Evolutionary conservation across 2,797 vertebrate genomes (phyloP).

Genomic region (Molothrus ater): DNA sequence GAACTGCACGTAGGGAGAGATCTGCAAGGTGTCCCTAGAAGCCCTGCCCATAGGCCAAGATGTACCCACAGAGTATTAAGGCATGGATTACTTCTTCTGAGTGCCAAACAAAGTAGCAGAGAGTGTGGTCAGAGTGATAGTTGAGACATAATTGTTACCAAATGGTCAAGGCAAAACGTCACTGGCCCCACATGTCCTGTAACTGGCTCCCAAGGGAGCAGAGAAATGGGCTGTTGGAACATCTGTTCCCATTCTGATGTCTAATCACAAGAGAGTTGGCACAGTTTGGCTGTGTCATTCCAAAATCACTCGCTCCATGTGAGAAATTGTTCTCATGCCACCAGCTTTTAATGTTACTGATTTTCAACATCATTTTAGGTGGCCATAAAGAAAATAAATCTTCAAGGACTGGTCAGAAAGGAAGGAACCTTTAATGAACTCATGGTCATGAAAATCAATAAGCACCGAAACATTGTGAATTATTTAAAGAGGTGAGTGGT

Average conservation of each 20-base stretch:
- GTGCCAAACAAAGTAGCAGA: neutral
- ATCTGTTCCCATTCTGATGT: neutral
- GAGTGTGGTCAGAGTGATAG: neutral
- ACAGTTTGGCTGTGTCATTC: neutral
- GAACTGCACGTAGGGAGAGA: neutral
- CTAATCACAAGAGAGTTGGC: neutral
- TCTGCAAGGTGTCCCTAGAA: neutral
- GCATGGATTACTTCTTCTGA: neutral
- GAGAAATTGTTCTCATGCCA: neutral
- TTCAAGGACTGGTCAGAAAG: constrained; percentile 89
- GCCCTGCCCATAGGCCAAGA: neutral
- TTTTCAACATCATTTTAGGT: constrained; percentile 79
- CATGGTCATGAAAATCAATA: constrained; percentile 96
- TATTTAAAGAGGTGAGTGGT: constrained; percentile 92
- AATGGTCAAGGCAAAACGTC: neutral
- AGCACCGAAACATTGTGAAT: constrained; percentile 93
- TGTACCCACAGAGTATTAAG: neutral
- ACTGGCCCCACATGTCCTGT: neutral
- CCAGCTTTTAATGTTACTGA: neutral
- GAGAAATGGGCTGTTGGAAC: neutral
- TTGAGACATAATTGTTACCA: too few relatives aligned
- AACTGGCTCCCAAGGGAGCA: too few relatives aligned
- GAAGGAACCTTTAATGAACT: constrained; percentile 95
- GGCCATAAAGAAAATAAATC: constrained; percentile 97
- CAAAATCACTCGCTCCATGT: neutral